A percentile compares a stretch with the other conserved stretches of the same genome.
Conservation (phyloP, 2,888 invertebrate species). For the Eristalis arbustorum region DNA sequence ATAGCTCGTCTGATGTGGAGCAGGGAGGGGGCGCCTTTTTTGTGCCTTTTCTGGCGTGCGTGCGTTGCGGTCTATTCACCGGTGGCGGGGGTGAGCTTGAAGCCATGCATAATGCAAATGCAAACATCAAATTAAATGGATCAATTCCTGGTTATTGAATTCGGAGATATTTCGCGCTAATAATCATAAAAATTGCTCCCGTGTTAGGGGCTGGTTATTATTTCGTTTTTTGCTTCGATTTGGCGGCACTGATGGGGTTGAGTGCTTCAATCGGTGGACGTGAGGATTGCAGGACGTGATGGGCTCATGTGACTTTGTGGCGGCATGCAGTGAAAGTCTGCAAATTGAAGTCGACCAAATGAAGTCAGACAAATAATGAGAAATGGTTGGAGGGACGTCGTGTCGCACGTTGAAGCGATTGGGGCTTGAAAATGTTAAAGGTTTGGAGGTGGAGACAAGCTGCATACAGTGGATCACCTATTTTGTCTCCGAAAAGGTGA, state of each 20-base stretch:
- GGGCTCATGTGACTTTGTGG: too few species aligned
- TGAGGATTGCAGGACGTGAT: not conserved
- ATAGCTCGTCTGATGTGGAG: not conserved
- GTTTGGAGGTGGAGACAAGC: too few species aligned
- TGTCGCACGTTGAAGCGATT: too few species aligned
- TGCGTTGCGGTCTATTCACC: not conserved
- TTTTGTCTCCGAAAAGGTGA: too few species aligned
- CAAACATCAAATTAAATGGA: conserved; percentile 65
- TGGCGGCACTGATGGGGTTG: not conserved
- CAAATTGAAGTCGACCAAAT: too few species aligned
- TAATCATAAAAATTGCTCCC: not conserved
- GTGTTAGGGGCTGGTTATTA: not conserved
- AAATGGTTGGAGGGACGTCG: too few species aligned
- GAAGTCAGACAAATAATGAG: too few species aligned
- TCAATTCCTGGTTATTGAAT: conserved; percentile 59
- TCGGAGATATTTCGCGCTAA: conserved; percentile 14
- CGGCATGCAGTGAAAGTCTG: too few species aligned
- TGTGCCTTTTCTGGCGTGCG: not conserved
- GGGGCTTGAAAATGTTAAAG: too few species aligned
- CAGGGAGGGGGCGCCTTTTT: not conserved
- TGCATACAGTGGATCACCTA: too few species aligned
- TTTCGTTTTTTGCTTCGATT: not conserved
- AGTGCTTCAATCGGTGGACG: not conserved
- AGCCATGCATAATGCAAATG: conserved; percentile 55
- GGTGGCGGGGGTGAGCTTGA: not conserved